Evolutionary conservation across 2,113 vertebrate genomes (phyloP), one percentile per base, ranked within the genome.

Genomic region (Salvelinus alpinus): DNA sequence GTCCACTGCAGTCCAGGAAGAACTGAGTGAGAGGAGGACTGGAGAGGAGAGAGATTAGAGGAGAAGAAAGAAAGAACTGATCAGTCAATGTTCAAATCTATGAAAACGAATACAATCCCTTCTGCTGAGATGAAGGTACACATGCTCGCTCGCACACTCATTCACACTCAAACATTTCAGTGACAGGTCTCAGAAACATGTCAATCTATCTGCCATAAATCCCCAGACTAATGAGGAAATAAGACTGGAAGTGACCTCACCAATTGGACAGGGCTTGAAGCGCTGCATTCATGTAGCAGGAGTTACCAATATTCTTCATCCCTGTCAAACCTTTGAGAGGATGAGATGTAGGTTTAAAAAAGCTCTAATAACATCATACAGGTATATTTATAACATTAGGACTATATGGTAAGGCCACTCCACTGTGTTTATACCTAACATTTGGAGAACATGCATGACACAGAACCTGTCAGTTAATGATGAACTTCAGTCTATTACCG

Each of bases 251-350:
- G 60, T 73, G 71, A 4, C 76, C 95, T 88, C 92, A 99, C 98
- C 97, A 99, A 90, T 99, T 99, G 67, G 97, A 99, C 77, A 99
- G 92, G 7, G 98, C 98, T 88, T 99, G 98, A 72, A 99, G 93
- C 2, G 97, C 98, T 3, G 98, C 97, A 1, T 98, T 99, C 98
- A 99, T 99, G 91, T 99, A 99, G 90, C 98, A 99, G 24, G 98
- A 98, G 89, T 99, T 99, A 48, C 98, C 98, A 0, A 99, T 96
- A 82, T 99, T 99, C 90, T 99, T 99, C 96, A 99, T 98, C 82
- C 98, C 98, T 1, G 98, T 99, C 84, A 99, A 94, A 77, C 98
- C 98, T 94, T 80, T 13, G 12, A 1, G 78, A 71, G 80, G 12
- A 44, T 44, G 38, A 44, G 51, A 54, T 54, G 51, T 18, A 54